These are phyloP conservation scores for Botia almorhae DNA, from an alignment of 2,797 vertebrate genomes.

Conservation along the genomic window DNA sequence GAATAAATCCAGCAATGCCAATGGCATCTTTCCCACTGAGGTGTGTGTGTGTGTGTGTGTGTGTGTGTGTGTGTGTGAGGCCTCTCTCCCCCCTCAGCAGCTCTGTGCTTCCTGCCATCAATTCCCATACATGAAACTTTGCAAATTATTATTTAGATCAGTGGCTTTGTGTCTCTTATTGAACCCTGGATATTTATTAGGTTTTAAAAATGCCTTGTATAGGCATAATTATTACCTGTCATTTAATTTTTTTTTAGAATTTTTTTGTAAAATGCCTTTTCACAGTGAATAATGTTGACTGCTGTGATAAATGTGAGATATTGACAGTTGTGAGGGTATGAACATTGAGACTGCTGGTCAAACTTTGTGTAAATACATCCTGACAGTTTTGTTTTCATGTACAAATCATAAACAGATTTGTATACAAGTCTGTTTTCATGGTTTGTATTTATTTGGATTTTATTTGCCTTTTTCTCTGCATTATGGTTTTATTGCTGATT, in stretches of 20 bases:
- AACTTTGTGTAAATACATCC: slow-evolving; percentile 71
- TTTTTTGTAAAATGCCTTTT: slow-evolving; percentile 62
- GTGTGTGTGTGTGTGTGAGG: too few species aligned
- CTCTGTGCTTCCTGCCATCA: slow-evolving; percentile 88
- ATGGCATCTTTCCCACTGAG: slow-evolving; percentile 80
- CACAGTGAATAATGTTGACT: slow-evolving; percentile 57
- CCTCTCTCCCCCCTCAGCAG: slow-evolving; percentile 72
- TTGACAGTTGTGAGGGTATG: slow-evolving; percentile 59
- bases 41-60: too few species aligned
- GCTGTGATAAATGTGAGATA: slow-evolving; percentile 48
- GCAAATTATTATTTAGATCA: slow-evolving; percentile 85
- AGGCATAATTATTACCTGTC: slow-evolving; percentile 84
- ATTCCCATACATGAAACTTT: slow-evolving; percentile 83
- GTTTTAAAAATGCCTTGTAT: slow-evolving; percentile 87
- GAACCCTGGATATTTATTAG: slow-evolving; percentile 86
- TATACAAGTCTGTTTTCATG: slow-evolving; percentile 82
- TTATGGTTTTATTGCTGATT: slow-evolving; percentile 89
- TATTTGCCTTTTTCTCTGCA: slow-evolving; percentile 81
- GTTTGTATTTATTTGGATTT: slow-evolving; percentile 77
- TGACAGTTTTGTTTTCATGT: slow-evolving; percentile 83
- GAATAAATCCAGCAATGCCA: slow-evolving; percentile 81
- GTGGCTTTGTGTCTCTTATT: slow-evolving; percentile 86
- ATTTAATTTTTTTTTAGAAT: slow-evolving; percentile 83
- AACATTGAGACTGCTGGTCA: slow-evolving; percentile 53
- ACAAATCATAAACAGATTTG: slow-evolving; percentile 87